These are phyloP conservation scores for Polia nebulosa DNA, from an alignment of 2,888 invertebrate species.

Conservation along the genomic window DNA sequence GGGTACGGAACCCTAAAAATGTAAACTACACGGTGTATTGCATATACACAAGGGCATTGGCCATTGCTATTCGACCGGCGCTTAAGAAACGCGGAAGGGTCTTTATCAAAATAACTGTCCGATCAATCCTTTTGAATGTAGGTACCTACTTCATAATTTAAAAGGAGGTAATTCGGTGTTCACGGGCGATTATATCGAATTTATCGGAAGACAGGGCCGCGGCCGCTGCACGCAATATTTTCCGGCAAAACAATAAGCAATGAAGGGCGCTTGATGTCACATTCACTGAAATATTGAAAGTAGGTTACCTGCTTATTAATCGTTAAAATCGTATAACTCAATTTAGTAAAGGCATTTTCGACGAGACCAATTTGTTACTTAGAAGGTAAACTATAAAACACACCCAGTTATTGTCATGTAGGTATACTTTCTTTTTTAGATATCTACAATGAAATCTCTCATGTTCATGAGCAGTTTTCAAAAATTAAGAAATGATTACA, in stretches of 20 bases:
- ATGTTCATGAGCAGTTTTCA: not conserved
- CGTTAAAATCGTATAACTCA: not conserved
- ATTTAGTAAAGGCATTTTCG: too few species aligned
- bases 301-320: slow-evolving; percentile 4
- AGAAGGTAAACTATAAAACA: not conserved
- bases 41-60: slow-evolving; percentile 42
- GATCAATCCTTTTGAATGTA: slow-evolving; percentile 35
- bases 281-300: slow-evolving; percentile 29
- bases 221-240: slow-evolving; percentile 12
- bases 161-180: slow-evolving; percentile 21
- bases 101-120: slow-evolving; percentile 32
- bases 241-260: slow-evolving; percentile 26
- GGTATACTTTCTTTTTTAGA: too few species aligned
- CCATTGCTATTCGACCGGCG: slow-evolving; percentile 35
- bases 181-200: slow-evolving; percentile 6
- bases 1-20: slow-evolving; percentile 7
- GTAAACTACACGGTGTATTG: slow-evolving; percentile 7
- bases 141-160: slow-evolving; percentile 28
- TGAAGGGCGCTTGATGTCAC: slow-evolving; percentile 39
- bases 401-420: not conserved
- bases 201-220: slow-evolving; percentile 8
- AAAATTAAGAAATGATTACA: not conserved
- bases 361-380: not conserved
- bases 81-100: slow-evolving; percentile 48
- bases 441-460: not conserved